phyloP scores from a whole-genome alignment of 2,797 vertebrate genomes.

The Geotrypetes seraphini region DNA sequence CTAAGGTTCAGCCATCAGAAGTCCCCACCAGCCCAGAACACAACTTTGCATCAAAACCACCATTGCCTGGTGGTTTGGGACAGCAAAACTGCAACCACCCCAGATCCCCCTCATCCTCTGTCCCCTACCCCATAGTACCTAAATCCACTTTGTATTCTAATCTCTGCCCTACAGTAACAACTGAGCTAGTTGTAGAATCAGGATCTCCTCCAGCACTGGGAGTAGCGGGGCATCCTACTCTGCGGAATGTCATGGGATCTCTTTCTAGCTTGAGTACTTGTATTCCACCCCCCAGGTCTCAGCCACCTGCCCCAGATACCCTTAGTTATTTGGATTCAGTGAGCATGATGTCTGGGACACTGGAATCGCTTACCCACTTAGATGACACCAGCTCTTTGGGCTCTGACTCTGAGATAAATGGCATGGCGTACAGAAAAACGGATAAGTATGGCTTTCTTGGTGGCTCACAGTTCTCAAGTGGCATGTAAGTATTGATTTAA shows the following conservation, averaged over 20 bases:
- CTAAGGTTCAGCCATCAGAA: too few species aligned
- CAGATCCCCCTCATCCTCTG: not conserved
- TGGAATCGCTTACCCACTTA: slow-evolving; percentile 72
- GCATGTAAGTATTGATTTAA: slow-evolving; percentile 48
- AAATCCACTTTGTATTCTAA: too few species aligned
- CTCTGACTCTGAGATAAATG: slow-evolving; percentile 82
- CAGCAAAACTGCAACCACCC: slow-evolving; percentile 22
- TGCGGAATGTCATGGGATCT: slow-evolving; percentile 27
- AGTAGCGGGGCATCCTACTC: slow-evolving; percentile 1
- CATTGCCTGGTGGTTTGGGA: slow-evolving; percentile 38
- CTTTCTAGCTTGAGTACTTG: slow-evolving; percentile 33
- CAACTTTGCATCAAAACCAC: slow-evolving; percentile 47
- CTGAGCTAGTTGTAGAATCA: too few species aligned
- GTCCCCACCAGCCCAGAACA: slow-evolving; percentile 30
- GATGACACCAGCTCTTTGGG: slow-evolving; percentile 81
- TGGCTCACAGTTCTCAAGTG: slow-evolving; percentile 65
- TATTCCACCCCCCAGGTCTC: slow-evolving; percentile 46
- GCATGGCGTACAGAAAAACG: slow-evolving; percentile 60
- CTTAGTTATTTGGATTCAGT: slow-evolving; percentile 81
- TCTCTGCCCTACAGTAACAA: too few species aligned
- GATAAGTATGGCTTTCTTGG: slow-evolving; percentile 88
- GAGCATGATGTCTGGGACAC: slow-evolving; percentile 80
- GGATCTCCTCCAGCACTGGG: slow-evolving; percentile 11
- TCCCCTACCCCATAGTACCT: too few species aligned
- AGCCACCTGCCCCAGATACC: slow-evolving; percentile 56